Evolutionary conservation across 2,113 vertebrate genomes (phyloP).

Genomic region (Macroglossus sobrinus): DNA sequence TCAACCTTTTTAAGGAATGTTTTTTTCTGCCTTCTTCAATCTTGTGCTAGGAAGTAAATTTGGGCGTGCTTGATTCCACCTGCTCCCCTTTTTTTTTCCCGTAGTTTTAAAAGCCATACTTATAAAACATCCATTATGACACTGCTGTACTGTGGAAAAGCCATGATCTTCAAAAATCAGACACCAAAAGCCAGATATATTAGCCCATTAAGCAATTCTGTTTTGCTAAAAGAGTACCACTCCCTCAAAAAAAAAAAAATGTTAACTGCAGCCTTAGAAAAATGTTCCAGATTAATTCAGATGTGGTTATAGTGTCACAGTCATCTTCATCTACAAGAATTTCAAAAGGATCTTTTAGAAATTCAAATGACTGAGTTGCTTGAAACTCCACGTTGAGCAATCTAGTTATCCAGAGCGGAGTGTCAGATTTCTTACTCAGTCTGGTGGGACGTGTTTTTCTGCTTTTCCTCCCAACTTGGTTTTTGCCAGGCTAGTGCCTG

Average conservation of each 20-base stretch:
- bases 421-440: neutral
- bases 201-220: neutral
- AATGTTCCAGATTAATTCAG: neutral
- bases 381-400: too few species aligned
- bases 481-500: neutral
- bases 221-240: neutral
- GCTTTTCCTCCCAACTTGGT: neutral
- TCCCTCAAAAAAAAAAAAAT: too few species aligned
- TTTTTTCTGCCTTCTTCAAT: neutral
- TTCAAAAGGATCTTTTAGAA: neutral
- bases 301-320: neutral
- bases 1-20: neutral
- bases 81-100: neutral
- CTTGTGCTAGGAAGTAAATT: neutral
- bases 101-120: neutral
- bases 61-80: neutral
- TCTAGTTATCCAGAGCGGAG: neutral
- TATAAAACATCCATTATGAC: neutral
- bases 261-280: neutral
- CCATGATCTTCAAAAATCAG: neutral
- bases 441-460: neutral
- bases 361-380: neutral
- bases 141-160: neutral
- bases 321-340: neutral
- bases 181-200: neutral